Percentiles rank a stretch among this genome's conserved stretches.
These are phyloP conservation scores for Corythucha ciliata DNA, from an alignment of 2,888 invertebrate genomes.

Conservation along the genomic window DNA sequence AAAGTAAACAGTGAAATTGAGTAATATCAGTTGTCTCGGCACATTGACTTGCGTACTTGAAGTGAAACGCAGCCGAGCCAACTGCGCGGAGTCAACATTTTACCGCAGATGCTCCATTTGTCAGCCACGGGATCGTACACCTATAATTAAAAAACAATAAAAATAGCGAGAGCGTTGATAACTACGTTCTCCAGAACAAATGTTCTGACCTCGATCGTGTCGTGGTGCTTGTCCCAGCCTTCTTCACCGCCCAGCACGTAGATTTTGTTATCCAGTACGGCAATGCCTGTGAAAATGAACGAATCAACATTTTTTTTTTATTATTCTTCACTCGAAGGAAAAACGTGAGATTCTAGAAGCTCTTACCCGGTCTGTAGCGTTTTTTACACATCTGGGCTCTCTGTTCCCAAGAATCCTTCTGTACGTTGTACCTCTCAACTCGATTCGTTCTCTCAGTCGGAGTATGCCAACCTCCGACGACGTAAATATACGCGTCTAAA, in stretches of 20 bases:
- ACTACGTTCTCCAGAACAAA: no score
- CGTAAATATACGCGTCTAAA: conserved; percentile 43
- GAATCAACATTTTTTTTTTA: no score
- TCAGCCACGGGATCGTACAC: conserved; percentile 41
- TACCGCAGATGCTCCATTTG: conserved; percentile 43
- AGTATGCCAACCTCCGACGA: conserved; percentile 46
- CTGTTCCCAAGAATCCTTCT: conserved; percentile 42
- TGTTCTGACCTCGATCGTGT: conserved; percentile 46
- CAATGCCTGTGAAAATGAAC: conserved; percentile 40
- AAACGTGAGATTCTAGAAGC: no score
- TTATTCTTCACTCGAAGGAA: no score
- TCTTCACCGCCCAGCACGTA: conserved; percentile 46
- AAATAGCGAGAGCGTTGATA: no score
- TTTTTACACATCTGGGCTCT: conserved; percentile 43
- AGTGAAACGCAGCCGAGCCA: conserved; percentile 44
- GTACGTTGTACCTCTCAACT: conserved; percentile 44
- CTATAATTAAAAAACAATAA: no score
- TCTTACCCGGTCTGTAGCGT: conserved; percentile 43
- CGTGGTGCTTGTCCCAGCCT: conserved; percentile 46
- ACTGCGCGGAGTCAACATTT: conserved; percentile 44
- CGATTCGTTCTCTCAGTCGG: conserved; percentile 46
- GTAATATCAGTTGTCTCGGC: conserved; percentile 1
- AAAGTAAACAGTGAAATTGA: no score
- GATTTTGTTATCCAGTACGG: conserved; percentile 43
- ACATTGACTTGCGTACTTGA: conserved; percentile 35